phyloP scores from a whole-genome alignment of 2,113 vertebrate species.

The Perca fluviatilis region DNA sequence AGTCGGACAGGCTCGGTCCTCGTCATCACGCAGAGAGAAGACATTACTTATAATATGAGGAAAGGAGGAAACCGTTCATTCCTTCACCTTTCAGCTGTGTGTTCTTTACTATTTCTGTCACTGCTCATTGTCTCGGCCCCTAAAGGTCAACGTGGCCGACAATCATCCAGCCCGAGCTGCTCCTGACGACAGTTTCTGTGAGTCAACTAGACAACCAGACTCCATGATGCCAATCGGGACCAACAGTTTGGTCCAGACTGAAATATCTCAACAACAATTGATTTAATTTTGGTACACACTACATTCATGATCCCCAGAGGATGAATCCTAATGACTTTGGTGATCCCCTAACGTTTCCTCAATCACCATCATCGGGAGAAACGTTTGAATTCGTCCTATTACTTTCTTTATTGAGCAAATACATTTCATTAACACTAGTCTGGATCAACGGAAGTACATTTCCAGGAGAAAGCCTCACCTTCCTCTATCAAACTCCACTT shows the following conservation, averaged over 20 bases:
- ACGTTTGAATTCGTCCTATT: background rate
- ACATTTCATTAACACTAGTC: background rate
- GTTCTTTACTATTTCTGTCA: constrained; percentile 1
- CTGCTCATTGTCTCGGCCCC: background rate
- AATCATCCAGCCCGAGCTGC: background rate
- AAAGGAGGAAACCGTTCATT: background rate
- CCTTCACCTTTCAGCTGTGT: constrained; percentile 20
- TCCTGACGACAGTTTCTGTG: background rate
- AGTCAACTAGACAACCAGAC: background rate
- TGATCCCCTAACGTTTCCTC: too few species aligned
- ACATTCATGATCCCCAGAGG: background rate
- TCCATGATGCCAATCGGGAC: background rate
- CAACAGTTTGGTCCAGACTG: background rate
- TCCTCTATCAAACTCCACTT: too few species aligned
- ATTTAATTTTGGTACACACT: background rate
- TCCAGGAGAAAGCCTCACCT: too few species aligned
- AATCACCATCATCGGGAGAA: background rate
- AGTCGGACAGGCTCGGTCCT: background rate
- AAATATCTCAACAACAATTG: background rate
- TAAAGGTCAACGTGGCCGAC: background rate
- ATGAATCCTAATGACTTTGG: background rate
- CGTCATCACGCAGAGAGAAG: background rate
- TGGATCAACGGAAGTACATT: too few species aligned
- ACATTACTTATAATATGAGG: background rate
- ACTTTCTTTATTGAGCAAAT: background rate